These are phyloP conservation scores for cattle (Bos taurus) DNA, from an alignment of 2,113 vertebrate species.

Conservation along the genomic window ARS-UCD2.0 NC_037331.1:53976501-53977000, in stretches of 20 bases:
- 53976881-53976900: not conserved
- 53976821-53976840: not conserved
- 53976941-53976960: not conserved
- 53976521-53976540: not conserved
- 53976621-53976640: not conserved
- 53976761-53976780: not conserved
- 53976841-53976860: not conserved
- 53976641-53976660: not conserved
- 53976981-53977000: not conserved
- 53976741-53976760: not conserved
- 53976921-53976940: not conserved
- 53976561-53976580: not conserved
- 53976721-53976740: not conserved
- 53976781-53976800: not conserved
- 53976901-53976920: not conserved
- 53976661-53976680: not conserved
- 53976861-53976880: not conserved
- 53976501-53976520: not conserved
- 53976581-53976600: not conserved
- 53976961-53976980: not conserved
- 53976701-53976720: not conserved
- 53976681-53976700: not conserved
- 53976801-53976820: not conserved
- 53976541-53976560: not conserved
- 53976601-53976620: not conserved